Evolutionary conservation across 2,797 vertebrate genomes (phyloP).

Genomic region (Sorex maritimensis): DNA sequence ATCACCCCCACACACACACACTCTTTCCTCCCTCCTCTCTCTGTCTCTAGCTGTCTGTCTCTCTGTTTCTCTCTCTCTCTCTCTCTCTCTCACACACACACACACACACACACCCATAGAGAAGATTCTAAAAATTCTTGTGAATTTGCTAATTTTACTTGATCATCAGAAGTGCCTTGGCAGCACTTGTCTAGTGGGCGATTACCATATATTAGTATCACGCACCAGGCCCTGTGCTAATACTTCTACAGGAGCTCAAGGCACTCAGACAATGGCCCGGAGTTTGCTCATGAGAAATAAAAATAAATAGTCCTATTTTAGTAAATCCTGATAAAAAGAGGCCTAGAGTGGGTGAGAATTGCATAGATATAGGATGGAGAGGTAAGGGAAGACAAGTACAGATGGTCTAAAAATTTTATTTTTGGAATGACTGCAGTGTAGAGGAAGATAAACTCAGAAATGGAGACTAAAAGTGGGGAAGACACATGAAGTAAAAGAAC

Average conservation of each 20-base stretch:
- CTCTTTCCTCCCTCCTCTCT: no score
- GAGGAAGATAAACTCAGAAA: slow-evolving; percentile 4
- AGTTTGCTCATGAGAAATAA: neutral
- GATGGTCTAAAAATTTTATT: neutral
- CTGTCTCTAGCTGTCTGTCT: no score
- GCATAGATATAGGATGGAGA: neutral
- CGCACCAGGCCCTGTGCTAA: neutral
- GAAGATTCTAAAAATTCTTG: neutral
- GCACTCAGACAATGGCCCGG: neutral
- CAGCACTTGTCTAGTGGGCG: neutral
- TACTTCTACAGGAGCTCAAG: neutral
- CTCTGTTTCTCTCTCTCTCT: no score
- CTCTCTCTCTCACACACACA: neutral
- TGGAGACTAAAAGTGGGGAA: neutral
- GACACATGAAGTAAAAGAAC: neutral
- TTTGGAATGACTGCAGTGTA: neutral
- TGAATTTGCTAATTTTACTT: slow-evolving; percentile 36
- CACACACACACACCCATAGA: neutral
- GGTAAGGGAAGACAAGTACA: neutral
- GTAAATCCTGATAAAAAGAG: neutral
- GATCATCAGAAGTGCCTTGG: neutral
- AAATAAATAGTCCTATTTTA: neutral
- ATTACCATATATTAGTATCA: neutral
- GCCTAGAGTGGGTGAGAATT: neutral
- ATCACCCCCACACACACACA: neutral